Conservation (phyloP, 2,888 invertebrate species). For the Geotrupes spiniger region DNA sequence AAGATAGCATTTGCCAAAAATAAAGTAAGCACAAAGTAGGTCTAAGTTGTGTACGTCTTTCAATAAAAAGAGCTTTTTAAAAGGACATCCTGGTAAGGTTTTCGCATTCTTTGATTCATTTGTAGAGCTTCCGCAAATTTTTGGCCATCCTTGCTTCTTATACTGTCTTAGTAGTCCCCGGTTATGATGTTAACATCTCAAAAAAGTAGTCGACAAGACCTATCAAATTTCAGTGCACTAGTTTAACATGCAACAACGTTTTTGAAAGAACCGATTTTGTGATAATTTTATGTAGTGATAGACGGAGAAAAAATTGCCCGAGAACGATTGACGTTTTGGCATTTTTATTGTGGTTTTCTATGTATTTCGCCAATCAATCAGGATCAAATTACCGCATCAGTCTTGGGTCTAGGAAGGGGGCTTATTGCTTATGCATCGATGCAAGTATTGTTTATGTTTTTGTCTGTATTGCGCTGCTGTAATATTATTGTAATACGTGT, state of each 20-base stretch:
- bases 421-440: constrained; percentile 17
- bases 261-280: constrained; percentile 31
- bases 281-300: constrained; percentile 37
- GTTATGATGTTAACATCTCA: constrained; percentile 38
- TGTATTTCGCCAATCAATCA: constrained; percentile 42
- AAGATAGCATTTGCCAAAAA: constrained; percentile 28
- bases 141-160: constrained; percentile 15
- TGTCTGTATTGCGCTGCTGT: constrained; percentile 38
- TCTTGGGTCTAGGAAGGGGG: constrained; percentile 23
- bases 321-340: too few relatives aligned
- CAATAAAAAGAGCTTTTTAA: background rate
- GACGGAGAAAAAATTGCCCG: constrained; percentile 34
- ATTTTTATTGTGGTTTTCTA: constrained; percentile 28
- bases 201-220: constrained; percentile 16
- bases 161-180: constrained; percentile 19
- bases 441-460: constrained; percentile 21
- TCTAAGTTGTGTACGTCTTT: constrained; percentile 32
- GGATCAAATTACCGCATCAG: constrained; percentile 23
- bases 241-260: constrained; percentile 32
- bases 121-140: constrained; percentile 17
- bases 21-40: constrained; percentile 34
- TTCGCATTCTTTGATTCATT: constrained; percentile 30
- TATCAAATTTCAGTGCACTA: constrained; percentile 36
- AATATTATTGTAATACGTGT: constrained; percentile 33
- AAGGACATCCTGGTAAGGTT: constrained; percentile 32